These are phyloP conservation scores for Diceros bicornis DNA, from an alignment of 2,797 vertebrate species.

Conservation along the genomic window DNA sequence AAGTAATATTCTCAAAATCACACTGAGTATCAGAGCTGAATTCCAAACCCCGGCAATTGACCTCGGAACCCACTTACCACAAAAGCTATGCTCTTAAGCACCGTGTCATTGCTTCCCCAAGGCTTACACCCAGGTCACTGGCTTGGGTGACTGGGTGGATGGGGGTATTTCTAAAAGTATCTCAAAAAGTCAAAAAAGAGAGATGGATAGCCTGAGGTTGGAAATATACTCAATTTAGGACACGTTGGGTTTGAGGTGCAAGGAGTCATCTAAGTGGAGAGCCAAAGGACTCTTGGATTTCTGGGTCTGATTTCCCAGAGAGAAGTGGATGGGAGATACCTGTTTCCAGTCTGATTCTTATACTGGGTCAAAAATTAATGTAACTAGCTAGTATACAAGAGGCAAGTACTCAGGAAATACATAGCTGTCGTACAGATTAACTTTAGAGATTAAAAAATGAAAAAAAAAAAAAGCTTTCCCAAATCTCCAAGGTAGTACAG, in stretches of 20 bases:
- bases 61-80: background rate
- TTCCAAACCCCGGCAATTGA: background rate
- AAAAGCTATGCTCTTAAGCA: background rate
- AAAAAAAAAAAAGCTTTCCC: background rate
- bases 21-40: background rate
- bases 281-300: background rate
- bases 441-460: background rate
- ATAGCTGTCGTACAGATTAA: background rate
- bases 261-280: background rate
- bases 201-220: background rate
- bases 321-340: background rate
- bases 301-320: background rate
- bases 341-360: background rate
- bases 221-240: background rate
- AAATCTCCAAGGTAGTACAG: constrained; percentile 62
- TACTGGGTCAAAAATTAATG: background rate
- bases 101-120: background rate
- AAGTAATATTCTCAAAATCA: background rate
- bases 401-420: background rate
- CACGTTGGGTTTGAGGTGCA: background rate
- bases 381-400: background rate
- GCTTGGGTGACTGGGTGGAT: background rate
- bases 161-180: background rate
- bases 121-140: background rate
- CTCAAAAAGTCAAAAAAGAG: background rate